Evolutionary conservation across 2,888 invertebrate genomes (phyloP).

Genomic region (Meteorus cinctellus): DNA sequence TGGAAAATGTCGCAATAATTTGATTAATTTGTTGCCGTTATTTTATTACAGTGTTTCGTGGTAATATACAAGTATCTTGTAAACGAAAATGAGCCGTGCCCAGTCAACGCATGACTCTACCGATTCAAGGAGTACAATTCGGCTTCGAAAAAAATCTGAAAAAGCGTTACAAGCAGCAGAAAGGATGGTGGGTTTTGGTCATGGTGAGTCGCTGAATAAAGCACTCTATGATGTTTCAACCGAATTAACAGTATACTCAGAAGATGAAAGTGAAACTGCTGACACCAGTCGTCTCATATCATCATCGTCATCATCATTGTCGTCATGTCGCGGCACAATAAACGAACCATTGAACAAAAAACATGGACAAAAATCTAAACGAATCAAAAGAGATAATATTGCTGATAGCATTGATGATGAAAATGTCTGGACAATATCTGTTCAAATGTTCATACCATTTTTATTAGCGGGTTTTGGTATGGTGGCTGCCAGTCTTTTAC

Average conservation of each 20-base stretch:
- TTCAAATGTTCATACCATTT: constrained; percentile 90
- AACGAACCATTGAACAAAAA: neutral
- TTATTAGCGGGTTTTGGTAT: constrained; percentile 92
- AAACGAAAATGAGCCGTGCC: constrained; percentile 65
- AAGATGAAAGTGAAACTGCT: constrained; percentile 58
- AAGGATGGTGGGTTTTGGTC: constrained; percentile 68
- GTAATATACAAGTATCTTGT: constrained; percentile 52
- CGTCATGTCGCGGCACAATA: constrained; percentile 19
- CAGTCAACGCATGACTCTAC: constrained; percentile 52
- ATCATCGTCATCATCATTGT: constrained; percentile 50
- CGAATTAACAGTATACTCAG: constrained; percentile 63
- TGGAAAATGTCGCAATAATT: neutral
- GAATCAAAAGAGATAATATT: constrained; percentile 43
- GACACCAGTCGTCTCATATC: constrained; percentile 64
- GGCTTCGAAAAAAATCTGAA: constrained; percentile 59
- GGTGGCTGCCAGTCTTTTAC: constrained; percentile 90
- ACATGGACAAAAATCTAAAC: constrained; percentile 40
- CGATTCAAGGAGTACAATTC: constrained; percentile 55
- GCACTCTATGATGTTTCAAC: constrained; percentile 61
- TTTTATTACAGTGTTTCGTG: constrained; percentile 56
- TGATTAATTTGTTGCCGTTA: neutral
- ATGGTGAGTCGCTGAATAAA: constrained; percentile 62
- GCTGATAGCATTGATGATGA: constrained; percentile 71
- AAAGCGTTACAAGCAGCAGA: constrained; percentile 44
- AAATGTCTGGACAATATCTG: constrained; percentile 80